A percentile compares a stretch with the other conserved stretches of the same genome.
These are phyloP conservation scores for Cercopithecus hamlyni DNA, from an alignment of 2,797 vertebrate species.

Conservation along the genomic window DNA sequence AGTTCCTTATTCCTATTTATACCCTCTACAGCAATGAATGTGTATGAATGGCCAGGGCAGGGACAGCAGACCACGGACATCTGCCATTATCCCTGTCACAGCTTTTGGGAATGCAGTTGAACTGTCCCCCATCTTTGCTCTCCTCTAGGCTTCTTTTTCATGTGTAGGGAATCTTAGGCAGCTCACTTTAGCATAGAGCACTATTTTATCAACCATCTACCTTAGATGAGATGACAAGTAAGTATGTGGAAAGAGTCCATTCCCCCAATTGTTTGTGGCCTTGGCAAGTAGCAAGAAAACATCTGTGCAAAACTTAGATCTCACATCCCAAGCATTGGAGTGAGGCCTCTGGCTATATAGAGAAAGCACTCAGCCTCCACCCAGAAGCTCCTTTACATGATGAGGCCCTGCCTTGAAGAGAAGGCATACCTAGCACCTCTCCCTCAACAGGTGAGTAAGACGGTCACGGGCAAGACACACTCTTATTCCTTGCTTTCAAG, in stretches of 20 bases:
- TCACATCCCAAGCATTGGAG: not conserved
- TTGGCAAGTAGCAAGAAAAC: not conserved
- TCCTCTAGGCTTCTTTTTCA: not conserved
- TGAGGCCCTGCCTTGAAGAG: not conserved
- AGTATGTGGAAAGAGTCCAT: not conserved
- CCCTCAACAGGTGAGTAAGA: not conserved
- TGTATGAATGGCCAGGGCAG: not conserved
- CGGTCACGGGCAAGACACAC: not conserved
- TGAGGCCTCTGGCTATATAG: not conserved
- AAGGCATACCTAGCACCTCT: not conserved
- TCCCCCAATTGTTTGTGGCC: not conserved
- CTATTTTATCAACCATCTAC: not conserved
- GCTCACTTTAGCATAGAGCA: not conserved
- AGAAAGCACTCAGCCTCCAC: not conserved
- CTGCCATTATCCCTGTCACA: not conserved
- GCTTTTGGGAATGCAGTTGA: not conserved
- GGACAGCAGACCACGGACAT: not conserved
- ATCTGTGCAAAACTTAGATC: not conserved
- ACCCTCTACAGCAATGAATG: not conserved
- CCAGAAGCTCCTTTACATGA: not conserved
- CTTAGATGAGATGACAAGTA: not conserved
- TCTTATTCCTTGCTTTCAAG: not conserved
- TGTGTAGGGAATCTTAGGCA: not conserved
- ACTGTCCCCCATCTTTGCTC: not conserved
- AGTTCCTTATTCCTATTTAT: conserved; percentile 57